phyloP scores from a whole-genome alignment of 2,113 vertebrate genomes.

The Serilophus lunatus region DNA sequence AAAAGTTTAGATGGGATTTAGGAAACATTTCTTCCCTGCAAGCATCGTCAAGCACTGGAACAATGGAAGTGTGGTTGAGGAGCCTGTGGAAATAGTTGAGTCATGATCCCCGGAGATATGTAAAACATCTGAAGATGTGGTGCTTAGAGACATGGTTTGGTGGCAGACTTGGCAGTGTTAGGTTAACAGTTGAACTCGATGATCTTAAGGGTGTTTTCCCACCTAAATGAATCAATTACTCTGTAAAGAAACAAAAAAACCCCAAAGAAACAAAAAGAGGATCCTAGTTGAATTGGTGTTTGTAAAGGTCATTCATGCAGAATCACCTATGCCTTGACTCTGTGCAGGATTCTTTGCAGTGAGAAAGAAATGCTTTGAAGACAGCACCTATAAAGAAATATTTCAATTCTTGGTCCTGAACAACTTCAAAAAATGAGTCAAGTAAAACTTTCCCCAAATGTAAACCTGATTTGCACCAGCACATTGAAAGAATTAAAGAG shows the following conservation, averaged over 20 bases:
- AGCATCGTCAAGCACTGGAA: background rate
- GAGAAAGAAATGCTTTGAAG: background rate
- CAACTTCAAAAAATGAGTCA: background rate
- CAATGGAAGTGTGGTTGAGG: too few species aligned
- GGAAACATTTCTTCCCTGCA: background rate
- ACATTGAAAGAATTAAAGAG: background rate
- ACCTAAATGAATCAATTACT: background rate
- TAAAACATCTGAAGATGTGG: background rate
- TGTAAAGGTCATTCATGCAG: background rate
- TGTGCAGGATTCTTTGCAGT: background rate
- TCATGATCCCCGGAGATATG: background rate
- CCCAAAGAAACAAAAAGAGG: too few species aligned
- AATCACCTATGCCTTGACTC: rapidly evolving
- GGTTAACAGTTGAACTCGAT: background rate
- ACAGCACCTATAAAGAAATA: background rate
- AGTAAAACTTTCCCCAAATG: background rate
- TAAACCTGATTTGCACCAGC: background rate
- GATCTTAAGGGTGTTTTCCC: background rate
- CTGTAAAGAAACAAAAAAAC: background rate
- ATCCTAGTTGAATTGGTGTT: background rate
- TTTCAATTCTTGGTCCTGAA: background rate
- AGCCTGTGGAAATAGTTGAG: background rate
- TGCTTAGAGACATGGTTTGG: background rate
- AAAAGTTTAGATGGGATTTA: background rate
- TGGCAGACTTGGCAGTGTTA: background rate